A percentile compares a stretch with the other conserved stretches of the same genome.
phyloP scores from a whole-genome alignment of 2,888 invertebrate species.

The Tetheella fluctuosa region DNA sequence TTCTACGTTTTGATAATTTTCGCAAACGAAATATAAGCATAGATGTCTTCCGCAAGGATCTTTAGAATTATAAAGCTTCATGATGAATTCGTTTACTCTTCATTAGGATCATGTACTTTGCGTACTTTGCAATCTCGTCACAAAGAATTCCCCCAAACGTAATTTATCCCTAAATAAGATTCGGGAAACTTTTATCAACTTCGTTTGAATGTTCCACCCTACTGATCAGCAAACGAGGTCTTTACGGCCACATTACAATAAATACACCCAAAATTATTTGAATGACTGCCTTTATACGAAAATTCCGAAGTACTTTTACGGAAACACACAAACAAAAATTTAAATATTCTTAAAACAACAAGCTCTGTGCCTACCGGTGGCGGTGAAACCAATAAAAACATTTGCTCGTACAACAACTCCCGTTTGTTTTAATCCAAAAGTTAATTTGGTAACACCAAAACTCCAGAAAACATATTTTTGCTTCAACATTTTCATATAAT shows the following conservation, averaged over 20 bases:
- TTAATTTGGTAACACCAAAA: background rate
- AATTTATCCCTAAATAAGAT: background rate
- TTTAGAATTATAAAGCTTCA: background rate
- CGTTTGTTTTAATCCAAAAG: background rate
- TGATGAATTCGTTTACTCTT: background rate
- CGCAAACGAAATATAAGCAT: too few relatives aligned
- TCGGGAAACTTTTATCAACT: background rate
- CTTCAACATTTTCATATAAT: background rate
- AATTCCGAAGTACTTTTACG: background rate
- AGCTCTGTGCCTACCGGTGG: too few relatives aligned
- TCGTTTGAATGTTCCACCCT: background rate
- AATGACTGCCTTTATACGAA: background rate
- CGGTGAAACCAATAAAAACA: slow-evolving; percentile 2
- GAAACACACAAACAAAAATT: slow-evolving; percentile 1
- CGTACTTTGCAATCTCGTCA: background rate
- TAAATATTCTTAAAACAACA: too few relatives aligned
- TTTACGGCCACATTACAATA: background rate
- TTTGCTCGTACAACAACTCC: background rate
- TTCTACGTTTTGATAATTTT: too few relatives aligned
- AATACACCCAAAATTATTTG: background rate
- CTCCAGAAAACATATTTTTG: background rate
- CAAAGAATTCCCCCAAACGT: background rate
- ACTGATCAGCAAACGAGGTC: background rate
- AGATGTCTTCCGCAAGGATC: too few relatives aligned
- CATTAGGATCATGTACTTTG: background rate